Evolutionary conservation across 23 tunicate genomes (phyloP).

Genomic region (Styela clava): DNA sequence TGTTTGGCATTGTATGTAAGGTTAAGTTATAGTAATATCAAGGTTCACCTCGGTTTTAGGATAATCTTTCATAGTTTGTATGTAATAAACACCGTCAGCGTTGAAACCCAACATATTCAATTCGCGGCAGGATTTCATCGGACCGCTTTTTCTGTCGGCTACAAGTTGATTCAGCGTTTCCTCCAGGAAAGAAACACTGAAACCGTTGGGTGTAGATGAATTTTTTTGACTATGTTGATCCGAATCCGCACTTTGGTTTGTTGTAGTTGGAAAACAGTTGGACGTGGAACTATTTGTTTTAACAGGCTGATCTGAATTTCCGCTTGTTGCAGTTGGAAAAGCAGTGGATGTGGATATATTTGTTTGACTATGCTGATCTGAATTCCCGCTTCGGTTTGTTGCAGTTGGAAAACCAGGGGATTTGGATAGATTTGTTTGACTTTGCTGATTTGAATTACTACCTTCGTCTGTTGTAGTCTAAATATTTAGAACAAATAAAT

Average conservation of each 20-base stretch:
- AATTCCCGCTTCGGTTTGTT: too few relatives aligned
- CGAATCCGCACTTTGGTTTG: background rate
- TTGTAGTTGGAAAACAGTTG: background rate
- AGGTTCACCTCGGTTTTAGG: background rate
- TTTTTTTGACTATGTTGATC: background rate
- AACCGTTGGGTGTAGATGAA: too few relatives aligned
- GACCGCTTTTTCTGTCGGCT: background rate
- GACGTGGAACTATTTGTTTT: background rate
- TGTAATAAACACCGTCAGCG: background rate
- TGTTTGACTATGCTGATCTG: too few relatives aligned
- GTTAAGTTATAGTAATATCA: background rate
- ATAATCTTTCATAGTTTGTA: background rate
- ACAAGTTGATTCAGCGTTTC: background rate
- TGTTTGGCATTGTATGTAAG: too few relatives aligned
- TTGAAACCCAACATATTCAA: background rate
- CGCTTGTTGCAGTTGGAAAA: background rate
- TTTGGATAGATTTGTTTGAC: too few relatives aligned
- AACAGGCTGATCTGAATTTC: background rate
- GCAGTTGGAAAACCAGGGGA: too few relatives aligned
- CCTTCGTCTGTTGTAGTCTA: background rate
- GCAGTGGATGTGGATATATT: too few relatives aligned
- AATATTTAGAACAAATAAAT: too few relatives aligned
- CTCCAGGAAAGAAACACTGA: background rate
- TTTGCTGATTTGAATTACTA: background rate
- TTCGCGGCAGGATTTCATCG: background rate